Evolutionary conservation across 2,113 vertebrate species (phyloP).

Genomic region (Hydropotes inermis): DNA sequence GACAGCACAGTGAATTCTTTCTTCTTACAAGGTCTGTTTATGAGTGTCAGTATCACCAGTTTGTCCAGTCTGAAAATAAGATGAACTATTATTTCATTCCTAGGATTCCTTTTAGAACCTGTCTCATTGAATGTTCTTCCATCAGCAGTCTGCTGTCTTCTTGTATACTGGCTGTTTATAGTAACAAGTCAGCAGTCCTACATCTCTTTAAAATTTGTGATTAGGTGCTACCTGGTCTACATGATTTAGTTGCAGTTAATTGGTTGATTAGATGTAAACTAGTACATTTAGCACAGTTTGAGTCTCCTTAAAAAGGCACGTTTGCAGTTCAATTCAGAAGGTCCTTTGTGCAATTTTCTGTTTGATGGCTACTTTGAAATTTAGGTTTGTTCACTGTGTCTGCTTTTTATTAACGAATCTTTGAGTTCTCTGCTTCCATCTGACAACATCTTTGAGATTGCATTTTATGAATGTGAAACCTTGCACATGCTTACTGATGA

Average conservation of each 20-base stretch:
- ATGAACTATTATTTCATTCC: background rate
- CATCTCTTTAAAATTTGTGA: slow-evolving; percentile 18
- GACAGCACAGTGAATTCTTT: background rate
- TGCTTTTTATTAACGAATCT: slow-evolving; percentile 38
- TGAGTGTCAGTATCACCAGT: background rate
- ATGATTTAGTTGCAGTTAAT: background rate
- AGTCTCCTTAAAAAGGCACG: background rate
- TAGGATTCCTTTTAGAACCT: background rate
- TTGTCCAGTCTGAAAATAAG: background rate
- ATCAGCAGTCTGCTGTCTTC: background rate
- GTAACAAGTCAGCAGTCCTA: background rate
- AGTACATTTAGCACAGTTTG: background rate
- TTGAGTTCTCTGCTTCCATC: slow-evolving; percentile 21
- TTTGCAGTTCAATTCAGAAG: background rate
- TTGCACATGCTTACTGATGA: slow-evolving; percentile 40
- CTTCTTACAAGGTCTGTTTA: background rate
- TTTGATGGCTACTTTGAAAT: background rate
- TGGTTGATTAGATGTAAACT: slow-evolving; percentile 30
- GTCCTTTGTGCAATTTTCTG: background rate
- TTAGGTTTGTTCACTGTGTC: background rate
- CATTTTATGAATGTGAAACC: slow-evolving; percentile 57
- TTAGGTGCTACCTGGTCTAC: background rate
- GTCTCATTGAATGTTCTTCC: background rate
- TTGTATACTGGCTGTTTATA: background rate
- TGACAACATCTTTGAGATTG: slow-evolving; percentile 46